Evolutionary conservation across 2,113 vertebrate genomes (phyloP), one percentile per base, ranked within the genome.

Genomic region (Trogon surrucura): DNA sequence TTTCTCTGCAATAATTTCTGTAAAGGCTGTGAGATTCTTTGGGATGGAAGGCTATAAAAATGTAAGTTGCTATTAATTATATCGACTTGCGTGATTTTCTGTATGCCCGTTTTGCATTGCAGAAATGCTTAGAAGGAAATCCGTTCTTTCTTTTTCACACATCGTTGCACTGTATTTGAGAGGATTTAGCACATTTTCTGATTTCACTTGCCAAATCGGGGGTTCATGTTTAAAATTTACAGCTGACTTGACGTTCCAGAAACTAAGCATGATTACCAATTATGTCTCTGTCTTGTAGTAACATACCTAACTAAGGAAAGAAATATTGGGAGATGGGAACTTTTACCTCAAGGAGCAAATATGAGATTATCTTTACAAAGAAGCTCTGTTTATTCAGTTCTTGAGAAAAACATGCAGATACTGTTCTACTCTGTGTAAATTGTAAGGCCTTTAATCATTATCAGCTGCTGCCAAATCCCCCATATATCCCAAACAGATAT

Each of bases 171-270:
- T 84, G 57, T 78, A 51, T 60, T 80, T 61, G 36, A 67, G 80
- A 95, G 41, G 69, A 91, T 79, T 92, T 81, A 91, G 48, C 53
- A 86, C 29, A 15, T 86, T 90, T 94, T 95, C 57, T 77, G 36
- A 80, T 79, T 88, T 89, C 21, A 60, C 69, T 89, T 88, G 53
- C 82, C 69, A 81, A 26, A 75, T 1, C 3, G 2, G 19, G 23
- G 19, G 13, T 20, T 78, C 2, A 0, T 81, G 48, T 89, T 86
- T 87, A 84, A 84, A 89, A 92, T 86, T 84, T 84, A 79, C 54
- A 75, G 53, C 65, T 74, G 70, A 72, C 27, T 73, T 75, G 54
- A 75, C 58, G 81, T 79, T 84, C 58, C 57, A 92, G 77, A 92
- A 84, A 79, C 36, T 69, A 78, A 77, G 58, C 25, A 38, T 21